Percentiles rank a stretch among this genome's conserved stretches.
Evolutionary conservation across 2,113 vertebrate genomes (phyloP).

Genomic region (Myrmecobius fasciatus): DNA sequence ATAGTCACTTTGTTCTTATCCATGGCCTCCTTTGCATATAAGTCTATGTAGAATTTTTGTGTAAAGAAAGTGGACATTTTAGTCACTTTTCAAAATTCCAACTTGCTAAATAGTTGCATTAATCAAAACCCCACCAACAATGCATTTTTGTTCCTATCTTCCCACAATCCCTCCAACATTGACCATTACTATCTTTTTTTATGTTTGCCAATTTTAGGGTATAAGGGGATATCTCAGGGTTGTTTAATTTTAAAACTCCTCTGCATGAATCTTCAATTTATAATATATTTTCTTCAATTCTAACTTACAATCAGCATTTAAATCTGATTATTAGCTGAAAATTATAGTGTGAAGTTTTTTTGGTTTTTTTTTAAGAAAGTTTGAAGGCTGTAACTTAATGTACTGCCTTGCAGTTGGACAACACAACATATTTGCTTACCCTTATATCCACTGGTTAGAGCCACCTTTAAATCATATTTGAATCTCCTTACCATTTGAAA

Average conservation of each 20-base stretch:
- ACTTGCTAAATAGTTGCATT: not conserved
- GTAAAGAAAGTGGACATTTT: not conserved
- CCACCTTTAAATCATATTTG: constrained; percentile 68
- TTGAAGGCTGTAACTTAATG: constrained; percentile 74
- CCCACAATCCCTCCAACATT: not conserved
- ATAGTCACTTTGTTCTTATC: not conserved
- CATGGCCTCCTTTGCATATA: not conserved
- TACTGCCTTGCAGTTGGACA: constrained; percentile 49
- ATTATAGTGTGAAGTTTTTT: constrained; percentile 58
- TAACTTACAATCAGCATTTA: not conserved
- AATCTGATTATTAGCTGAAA: constrained; percentile 3
- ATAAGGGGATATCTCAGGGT: not conserved
- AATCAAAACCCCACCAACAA: not conserved
- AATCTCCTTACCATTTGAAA: constrained; percentile 69
- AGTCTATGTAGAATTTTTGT: not conserved
- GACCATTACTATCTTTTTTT: not conserved
- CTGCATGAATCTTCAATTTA: not conserved
- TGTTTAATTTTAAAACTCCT: not conserved
- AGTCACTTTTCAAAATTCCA: not conserved
- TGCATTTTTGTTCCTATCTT: not conserved
- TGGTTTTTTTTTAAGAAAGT: constrained; percentile 64
- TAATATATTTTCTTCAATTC: not conserved
- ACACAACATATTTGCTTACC: constrained; percentile 58
- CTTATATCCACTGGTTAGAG: constrained; percentile 61
- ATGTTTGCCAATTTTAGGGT: not conserved